These are phyloP conservation scores for Nasonia longicornis DNA, from an alignment of 1,140 invertebrate genomes.

Conservation along the genomic window DNA sequence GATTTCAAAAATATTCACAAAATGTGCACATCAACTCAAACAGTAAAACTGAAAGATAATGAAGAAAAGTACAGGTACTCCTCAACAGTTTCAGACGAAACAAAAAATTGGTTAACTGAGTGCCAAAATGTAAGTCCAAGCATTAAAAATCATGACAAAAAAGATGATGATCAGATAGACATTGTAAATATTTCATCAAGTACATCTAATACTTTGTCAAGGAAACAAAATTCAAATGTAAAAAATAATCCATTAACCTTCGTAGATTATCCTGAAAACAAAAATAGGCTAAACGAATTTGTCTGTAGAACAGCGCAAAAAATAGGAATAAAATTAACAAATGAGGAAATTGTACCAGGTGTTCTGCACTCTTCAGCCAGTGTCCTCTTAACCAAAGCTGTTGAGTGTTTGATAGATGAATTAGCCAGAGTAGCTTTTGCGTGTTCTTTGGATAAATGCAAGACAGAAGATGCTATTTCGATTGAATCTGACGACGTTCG, in stretches of 20 bases:
- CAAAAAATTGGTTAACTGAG: constrained; percentile 30
- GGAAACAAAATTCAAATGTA: constrained; percentile 16
- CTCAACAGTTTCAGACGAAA: constrained; percentile 30
- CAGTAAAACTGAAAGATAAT: constrained; percentile 44
- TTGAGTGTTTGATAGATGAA: constrained; percentile 62
- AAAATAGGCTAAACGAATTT: constrained; percentile 55
- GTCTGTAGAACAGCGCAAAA: constrained; percentile 58
- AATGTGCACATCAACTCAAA: constrained; percentile 52
- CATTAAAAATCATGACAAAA: constrained; percentile 20
- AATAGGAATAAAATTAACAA: constrained; percentile 56
- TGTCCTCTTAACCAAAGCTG: constrained; percentile 58
- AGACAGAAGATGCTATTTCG: constrained; percentile 46
- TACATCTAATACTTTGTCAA: constrained; percentile 19
- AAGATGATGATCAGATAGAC: constrained; percentile 53
- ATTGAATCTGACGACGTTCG: constrained; percentile 60
- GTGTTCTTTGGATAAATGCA: constrained; percentile 59
- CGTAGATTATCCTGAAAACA: constrained; percentile 54
- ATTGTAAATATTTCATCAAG: constrained; percentile 35
- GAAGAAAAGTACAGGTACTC: constrained; percentile 37
- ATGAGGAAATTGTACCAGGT: constrained; percentile 60
- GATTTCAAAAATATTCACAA: constrained; percentile 49
- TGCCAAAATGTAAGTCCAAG: constrained; percentile 5
- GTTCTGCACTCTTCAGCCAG: constrained; percentile 57
- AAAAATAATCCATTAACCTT: constrained; percentile 42
- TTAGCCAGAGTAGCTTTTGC: constrained; percentile 58